Conservation (phyloP, 2,888 invertebrate genomes). For the Drosophila neotestacea region DNA sequence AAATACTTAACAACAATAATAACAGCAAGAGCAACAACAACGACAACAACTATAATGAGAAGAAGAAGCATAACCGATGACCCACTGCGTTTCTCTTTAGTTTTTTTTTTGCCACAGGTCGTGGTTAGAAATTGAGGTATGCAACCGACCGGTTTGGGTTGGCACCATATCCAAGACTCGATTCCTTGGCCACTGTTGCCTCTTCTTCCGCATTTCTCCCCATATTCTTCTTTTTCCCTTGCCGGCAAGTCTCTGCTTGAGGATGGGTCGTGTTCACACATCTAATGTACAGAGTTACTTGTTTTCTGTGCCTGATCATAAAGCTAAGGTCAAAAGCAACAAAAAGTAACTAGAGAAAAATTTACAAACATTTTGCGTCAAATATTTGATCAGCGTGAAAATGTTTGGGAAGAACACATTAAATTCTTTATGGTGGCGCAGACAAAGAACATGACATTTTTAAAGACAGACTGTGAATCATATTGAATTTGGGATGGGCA, state of each 20-base stretch:
- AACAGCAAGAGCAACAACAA: constrained; percentile 24
- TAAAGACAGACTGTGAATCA: not conserved
- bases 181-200: constrained; percentile 51
- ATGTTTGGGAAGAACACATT: constrained; percentile 25
- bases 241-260: constrained; percentile 36
- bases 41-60: constrained; percentile 14
- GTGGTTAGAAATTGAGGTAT: constrained; percentile 81
- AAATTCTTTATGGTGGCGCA: not conserved
- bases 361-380: constrained; percentile 64
- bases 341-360: constrained; percentile 44
- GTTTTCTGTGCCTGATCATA: constrained; percentile 60
- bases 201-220: constrained; percentile 16
- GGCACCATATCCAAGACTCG: constrained; percentile 63
- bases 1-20: constrained; percentile 46
- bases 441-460: constrained; percentile 1
- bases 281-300: constrained; percentile 74
- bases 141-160: constrained; percentile 78
- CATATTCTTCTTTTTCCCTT: constrained; percentile 31
- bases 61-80: constrained; percentile 77
- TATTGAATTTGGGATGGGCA: not conserved
- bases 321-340: constrained; percentile 65
- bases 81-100: constrained; percentile 79
- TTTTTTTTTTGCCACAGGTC: constrained; percentile 69
- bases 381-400: constrained; percentile 67
- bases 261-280: constrained; percentile 72